Percentiles rank a stretch among this genome's conserved stretches.
These are phyloP conservation scores for Lordiphosa mommai DNA, from an alignment of 1,140 invertebrate genomes.

Conservation along the genomic window DNA sequence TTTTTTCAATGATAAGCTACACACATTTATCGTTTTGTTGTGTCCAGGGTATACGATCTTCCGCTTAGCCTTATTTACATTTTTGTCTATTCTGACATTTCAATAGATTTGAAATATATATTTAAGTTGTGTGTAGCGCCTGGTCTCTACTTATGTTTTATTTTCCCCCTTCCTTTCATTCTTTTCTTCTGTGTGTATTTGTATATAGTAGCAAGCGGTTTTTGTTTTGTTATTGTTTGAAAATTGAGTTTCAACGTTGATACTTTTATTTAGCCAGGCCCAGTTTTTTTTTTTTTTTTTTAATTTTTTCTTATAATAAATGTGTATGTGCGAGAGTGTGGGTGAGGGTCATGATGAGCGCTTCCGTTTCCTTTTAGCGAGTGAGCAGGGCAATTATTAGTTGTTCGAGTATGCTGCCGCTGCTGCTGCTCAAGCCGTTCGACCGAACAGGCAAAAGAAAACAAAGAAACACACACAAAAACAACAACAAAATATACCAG, in stretches of 20 bases:
- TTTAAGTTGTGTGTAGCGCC: conserved; percentile 45
- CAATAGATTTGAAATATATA: conserved; percentile 57
- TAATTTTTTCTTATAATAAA: conserved; percentile 6
- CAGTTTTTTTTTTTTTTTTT: conserved; percentile 17
- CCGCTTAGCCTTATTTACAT: conserved; percentile 3
- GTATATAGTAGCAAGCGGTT: conserved; percentile 14
- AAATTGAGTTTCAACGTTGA: conserved; percentile 67
- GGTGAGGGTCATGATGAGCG: conserved; percentile 30
- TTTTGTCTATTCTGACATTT: conserved; percentile 27
- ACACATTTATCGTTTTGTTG: too few species aligned
- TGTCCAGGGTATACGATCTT: too few species aligned
- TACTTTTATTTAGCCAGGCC: conserved; percentile 61
- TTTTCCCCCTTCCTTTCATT: conserved; percentile 7
- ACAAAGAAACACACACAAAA: background rate
- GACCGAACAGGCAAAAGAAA: conserved; percentile 32
- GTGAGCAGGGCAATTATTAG: conserved; percentile 49
- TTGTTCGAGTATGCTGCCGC: conserved; percentile 4
- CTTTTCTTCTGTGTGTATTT: conserved; percentile 20
- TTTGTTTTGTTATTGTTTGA: conserved; percentile 49
- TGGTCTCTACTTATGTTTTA: conserved; percentile 25
- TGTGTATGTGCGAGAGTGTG: conserved; percentile 29
- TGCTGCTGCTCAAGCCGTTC: conserved; percentile 48
- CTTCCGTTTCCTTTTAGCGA: conserved; percentile 37
- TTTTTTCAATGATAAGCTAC: too few species aligned
- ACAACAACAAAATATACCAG: background rate